Conservation (phyloP, 2,888 invertebrate genomes). For the Dermolepida albohirtum region DNA sequence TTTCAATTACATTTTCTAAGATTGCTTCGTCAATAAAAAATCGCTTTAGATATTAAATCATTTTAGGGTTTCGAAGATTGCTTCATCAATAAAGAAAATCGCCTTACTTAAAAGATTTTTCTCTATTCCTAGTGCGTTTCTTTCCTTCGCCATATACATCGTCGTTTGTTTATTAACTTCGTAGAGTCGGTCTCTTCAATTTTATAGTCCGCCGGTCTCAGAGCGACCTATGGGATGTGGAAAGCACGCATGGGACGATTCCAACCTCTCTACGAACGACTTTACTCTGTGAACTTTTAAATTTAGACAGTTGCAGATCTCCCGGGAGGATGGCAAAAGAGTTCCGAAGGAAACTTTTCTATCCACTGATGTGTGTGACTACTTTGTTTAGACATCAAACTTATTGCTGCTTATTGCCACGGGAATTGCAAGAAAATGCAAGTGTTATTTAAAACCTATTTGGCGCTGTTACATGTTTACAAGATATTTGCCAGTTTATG, state of each 20-base stretch:
- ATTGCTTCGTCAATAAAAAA: too few species aligned
- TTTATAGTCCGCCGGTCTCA: conserved; percentile 43
- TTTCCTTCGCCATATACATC: not conserved
- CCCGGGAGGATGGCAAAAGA: conserved; percentile 41
- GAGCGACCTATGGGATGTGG: conserved; percentile 40
- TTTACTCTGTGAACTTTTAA: conserved; percentile 48
- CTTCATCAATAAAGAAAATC: too few species aligned
- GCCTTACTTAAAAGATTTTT: too few species aligned
- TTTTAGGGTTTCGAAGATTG: too few species aligned
- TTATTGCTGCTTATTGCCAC: too few species aligned
- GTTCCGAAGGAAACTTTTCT: conserved; percentile 15
- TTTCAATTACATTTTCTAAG: too few species aligned
- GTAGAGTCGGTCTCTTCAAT: conserved; percentile 13
- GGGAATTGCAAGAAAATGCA: not conserved
- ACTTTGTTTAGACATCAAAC: conserved; percentile 28
- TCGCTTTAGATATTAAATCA: too few species aligned
- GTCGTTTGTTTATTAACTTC: conserved; percentile 10
- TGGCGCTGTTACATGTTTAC: too few species aligned
- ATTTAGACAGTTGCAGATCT: conserved; percentile 51
- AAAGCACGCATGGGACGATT: conserved; percentile 47
- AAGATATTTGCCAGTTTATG: too few species aligned
- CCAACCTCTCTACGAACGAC: conserved; percentile 17
- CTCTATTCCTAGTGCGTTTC: not conserved
- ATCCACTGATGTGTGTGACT: conserved; percentile 39
- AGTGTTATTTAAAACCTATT: not conserved